Evolutionary conservation across 2,113 vertebrate genomes (phyloP).

Genomic region (Dolichallabes microphthalmus): DNA sequence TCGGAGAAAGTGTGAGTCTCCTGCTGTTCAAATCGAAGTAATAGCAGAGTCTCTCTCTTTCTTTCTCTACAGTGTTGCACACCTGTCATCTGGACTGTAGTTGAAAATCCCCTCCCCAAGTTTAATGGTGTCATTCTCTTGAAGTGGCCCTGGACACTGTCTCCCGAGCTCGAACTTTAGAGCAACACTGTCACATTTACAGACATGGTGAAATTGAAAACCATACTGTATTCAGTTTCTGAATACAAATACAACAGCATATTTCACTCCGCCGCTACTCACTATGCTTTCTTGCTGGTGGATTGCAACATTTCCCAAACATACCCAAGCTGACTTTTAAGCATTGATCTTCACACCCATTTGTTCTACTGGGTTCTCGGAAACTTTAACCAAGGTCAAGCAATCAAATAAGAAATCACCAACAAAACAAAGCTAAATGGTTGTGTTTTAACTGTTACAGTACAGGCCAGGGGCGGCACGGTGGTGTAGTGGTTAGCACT

Average conservation of each 20-base stretch:
- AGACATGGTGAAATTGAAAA: conserved; percentile 26
- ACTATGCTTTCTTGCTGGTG: neutral
- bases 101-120: conserved; percentile 27
- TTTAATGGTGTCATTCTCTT: conserved; percentile 50
- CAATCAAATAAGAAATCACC: conserved; percentile 41
- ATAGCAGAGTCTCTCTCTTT: conserved; percentile 37
- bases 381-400: conserved; percentile 47
- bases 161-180: conserved; percentile 43
- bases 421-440: neutral
- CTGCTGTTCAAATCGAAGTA: conserved; percentile 31
- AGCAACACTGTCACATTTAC: conserved; percentile 54
- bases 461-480: too few relatives aligned
- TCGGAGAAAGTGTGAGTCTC: conserved; percentile 23
- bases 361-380: conserved; percentile 2
- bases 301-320: neutral
- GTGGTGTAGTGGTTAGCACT: too few relatives aligned
- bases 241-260: conserved; percentile 38
- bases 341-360: conserved; percentile 18
- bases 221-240: neutral
- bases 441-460: neutral
- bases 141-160: conserved; percentile 50
- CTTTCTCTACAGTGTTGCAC: conserved; percentile 18
- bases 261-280: neutral
- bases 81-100: conserved; percentile 45
- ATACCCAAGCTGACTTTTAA: neutral